phyloP scores from a whole-genome alignment of 2,888 invertebrate species.

The Omphaloscelis lunosa region DNA sequence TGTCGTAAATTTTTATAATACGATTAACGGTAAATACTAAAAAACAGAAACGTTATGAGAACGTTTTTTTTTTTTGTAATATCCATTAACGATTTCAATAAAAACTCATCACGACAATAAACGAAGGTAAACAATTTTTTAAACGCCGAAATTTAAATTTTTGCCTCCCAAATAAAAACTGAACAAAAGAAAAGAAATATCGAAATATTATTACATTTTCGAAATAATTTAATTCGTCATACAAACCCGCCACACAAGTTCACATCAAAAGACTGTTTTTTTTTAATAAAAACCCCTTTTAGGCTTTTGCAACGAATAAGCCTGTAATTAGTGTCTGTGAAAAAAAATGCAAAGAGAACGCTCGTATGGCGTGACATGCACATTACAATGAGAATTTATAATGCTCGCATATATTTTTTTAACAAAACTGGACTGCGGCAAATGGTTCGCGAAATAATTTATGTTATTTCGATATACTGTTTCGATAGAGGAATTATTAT shows the following conservation, averaged over 20 bases:
- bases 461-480: slow-evolving; percentile 21
- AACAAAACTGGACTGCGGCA: slow-evolving; percentile 15
- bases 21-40: neutral
- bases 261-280: slow-evolving; percentile 47
- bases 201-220: slow-evolving; percentile 10
- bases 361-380: slow-evolving; percentile 31
- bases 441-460: slow-evolving; percentile 17
- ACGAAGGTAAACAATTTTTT: neutral
- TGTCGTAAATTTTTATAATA: neutral
- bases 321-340: slow-evolving; percentile 58
- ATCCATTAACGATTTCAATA: neutral
- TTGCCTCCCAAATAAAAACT: neutral
- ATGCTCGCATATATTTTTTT: slow-evolving; percentile 29
- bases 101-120: neutral
- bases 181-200: neutral
- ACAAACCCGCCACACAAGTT: slow-evolving; percentile 25
- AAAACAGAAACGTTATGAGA: neutral
- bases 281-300: slow-evolving; percentile 34
- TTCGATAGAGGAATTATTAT: slow-evolving; percentile 10
- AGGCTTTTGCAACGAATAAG: slow-evolving; percentile 44
- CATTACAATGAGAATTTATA: slow-evolving; percentile 48
- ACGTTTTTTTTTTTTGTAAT: neutral
- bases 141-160: neutral
- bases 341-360: slow-evolving; percentile 44
- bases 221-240: slow-evolving; percentile 44